Conservation (phyloP, 2,888 invertebrate species). For the Apotomis turbidana region DNA sequence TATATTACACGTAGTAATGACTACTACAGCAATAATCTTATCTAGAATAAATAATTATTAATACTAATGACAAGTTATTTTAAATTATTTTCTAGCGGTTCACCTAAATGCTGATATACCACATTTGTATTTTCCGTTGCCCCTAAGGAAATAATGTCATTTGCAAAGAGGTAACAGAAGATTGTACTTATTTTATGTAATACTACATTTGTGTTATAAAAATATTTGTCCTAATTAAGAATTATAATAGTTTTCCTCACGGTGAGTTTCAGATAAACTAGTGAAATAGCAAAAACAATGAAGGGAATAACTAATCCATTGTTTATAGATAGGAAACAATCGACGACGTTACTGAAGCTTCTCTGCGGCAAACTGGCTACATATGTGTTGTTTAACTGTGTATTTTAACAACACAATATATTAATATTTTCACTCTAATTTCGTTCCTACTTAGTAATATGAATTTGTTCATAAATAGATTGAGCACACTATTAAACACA, state of each 20-base stretch:
- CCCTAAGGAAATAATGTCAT: slow-evolving; percentile 65
- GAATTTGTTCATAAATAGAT: slow-evolving; percentile 47
- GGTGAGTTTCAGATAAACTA: slow-evolving; percentile 12
- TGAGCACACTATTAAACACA: slow-evolving; percentile 67
- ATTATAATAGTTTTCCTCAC: slow-evolving; percentile 10
- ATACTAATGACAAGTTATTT: slow-evolving; percentile 83
- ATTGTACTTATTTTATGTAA: slow-evolving; percentile 76
- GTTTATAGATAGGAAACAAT: slow-evolving; percentile 55
- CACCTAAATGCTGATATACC: slow-evolving; percentile 74
- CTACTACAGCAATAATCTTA: slow-evolving; percentile 66
- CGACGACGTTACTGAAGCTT: slow-evolving; percentile 58
- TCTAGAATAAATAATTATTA: slow-evolving; percentile 81
- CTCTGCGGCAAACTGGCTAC: slow-evolving; percentile 41
- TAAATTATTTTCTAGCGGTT: slow-evolving; percentile 80
- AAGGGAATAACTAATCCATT: slow-evolving; percentile 36
- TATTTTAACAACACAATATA: too few relatives aligned
- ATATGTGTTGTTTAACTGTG: too few relatives aligned
- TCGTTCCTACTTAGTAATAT: slow-evolving; percentile 14
- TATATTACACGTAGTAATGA: slow-evolving; percentile 72
- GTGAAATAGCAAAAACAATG: background rate
- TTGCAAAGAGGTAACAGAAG: slow-evolving; percentile 82
- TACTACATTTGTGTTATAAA: slow-evolving; percentile 66
- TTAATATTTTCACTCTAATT: slow-evolving; percentile 15
- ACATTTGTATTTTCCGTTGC: slow-evolving; percentile 79
- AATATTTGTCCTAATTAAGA: slow-evolving; percentile 51